A percentile compares a stretch with the other conserved stretches of the same genome.
Evolutionary conservation across 2,888 invertebrate species (phyloP).

Genomic region (Alitta virens): DNA sequence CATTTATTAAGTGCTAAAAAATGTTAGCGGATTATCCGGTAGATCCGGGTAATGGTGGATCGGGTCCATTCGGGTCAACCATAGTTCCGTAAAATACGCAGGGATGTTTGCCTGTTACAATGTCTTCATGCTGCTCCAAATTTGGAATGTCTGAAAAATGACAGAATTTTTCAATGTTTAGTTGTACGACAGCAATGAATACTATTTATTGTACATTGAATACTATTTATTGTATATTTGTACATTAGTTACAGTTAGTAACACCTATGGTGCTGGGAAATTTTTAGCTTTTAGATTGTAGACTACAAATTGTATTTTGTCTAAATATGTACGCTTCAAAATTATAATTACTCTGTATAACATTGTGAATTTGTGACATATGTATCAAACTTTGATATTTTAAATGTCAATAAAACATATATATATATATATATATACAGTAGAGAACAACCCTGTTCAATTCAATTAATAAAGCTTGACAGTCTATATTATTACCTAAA

Average conservation of each 20-base stretch:
- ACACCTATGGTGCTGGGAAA: too few relatives aligned
- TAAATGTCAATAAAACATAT: background rate
- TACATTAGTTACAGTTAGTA: background rate
- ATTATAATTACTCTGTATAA: too few relatives aligned
- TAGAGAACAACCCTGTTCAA: too few relatives aligned
- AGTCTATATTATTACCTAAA: conserved; percentile 19
- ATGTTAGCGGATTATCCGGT: too few relatives aligned
- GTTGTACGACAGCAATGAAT: too few relatives aligned
- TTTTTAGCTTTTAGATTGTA: too few relatives aligned
- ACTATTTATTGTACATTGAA: background rate
- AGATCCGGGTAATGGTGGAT: background rate
- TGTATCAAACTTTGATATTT: too few relatives aligned
- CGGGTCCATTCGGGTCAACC: conserved; percentile 23
- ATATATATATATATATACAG: background rate
- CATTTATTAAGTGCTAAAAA: too few relatives aligned
- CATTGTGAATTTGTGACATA: too few relatives aligned
- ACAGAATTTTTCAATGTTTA: too few relatives aligned
- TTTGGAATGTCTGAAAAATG: conserved; percentile 32
- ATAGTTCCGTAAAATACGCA: conserved; percentile 40
- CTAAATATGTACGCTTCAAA: too few relatives aligned
- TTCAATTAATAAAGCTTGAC: background rate
- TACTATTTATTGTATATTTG: background rate
- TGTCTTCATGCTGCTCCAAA: conserved; percentile 32
- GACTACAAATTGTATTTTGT: too few relatives aligned
- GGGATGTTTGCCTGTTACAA: conserved; percentile 37